These are phyloP conservation scores for Brachionus calyciflorus DNA, from an alignment of 1,140 invertebrate species.

Conservation along the genomic window DNA sequence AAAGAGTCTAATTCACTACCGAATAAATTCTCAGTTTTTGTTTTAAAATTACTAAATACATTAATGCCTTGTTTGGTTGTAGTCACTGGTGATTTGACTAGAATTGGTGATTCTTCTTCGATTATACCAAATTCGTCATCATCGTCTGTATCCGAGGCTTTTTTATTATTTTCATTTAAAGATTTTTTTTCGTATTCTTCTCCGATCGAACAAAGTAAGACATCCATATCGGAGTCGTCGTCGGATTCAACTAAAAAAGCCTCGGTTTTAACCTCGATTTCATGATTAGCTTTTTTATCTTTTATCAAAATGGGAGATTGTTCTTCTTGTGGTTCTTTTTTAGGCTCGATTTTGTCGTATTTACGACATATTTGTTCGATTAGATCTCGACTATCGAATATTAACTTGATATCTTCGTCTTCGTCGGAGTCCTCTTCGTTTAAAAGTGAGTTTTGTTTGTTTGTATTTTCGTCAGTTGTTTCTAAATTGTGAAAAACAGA, in stretches of 20 bases:
- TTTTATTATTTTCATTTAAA: too few species aligned
- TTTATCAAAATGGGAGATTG: not conserved
- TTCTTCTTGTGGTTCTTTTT: not conserved
- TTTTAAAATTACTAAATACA: not conserved
- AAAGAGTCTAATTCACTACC: too few species aligned
- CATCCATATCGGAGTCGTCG: not conserved
- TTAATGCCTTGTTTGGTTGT: not conserved
- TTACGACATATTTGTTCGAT: slow-evolving; percentile 32
- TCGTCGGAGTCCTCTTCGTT: not conserved
- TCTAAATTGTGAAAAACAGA: not conserved
- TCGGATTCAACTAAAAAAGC: not conserved
- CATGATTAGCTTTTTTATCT: not conserved
- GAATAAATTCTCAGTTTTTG: too few species aligned
- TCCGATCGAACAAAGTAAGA: not conserved
- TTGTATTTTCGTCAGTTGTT: not conserved
- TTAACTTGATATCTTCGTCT: slow-evolving; percentile 28
- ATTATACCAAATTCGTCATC: too few species aligned
- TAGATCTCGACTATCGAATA: not conserved
- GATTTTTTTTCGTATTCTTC: slow-evolving; percentile 8
- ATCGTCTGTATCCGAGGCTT: too few species aligned
- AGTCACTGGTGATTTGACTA: not conserved
- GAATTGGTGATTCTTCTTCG: not conserved
- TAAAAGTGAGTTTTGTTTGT: too few species aligned
- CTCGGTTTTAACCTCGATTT: not conserved
- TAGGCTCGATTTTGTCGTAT: not conserved